These are phyloP conservation scores for Crocidura indochinensis DNA, from an alignment of 2,797 vertebrate species.

Conservation along the genomic window DNA sequence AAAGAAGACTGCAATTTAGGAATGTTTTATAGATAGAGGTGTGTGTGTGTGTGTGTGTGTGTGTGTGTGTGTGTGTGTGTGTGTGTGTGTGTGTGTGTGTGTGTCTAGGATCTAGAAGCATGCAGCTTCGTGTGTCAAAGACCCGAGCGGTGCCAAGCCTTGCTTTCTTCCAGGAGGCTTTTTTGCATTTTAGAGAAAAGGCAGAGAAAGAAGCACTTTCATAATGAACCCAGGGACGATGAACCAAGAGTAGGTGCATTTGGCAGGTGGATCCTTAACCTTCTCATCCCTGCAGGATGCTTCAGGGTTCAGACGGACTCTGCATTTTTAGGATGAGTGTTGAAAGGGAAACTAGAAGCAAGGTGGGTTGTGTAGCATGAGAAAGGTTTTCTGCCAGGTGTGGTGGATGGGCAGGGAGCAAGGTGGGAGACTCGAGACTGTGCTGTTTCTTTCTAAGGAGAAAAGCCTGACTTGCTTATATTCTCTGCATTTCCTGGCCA, in stretches of 20 bases:
- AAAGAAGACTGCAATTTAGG: neutral
- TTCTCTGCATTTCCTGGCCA: slow-evolving; percentile 41
- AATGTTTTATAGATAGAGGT: neutral
- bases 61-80: neutral
- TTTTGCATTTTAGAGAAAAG: slow-evolving; percentile 39
- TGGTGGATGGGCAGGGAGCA: neutral
- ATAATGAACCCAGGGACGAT: slow-evolving; percentile 3
- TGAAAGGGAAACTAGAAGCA: neutral
- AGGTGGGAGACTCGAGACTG: neutral
- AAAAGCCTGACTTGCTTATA: slow-evolving; percentile 37
- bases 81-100: slow-evolving; percentile 15
- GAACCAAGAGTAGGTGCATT: slow-evolving; percentile 56
- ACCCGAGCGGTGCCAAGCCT: neutral
- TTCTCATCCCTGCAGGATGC: neutral
- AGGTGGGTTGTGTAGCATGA: neutral
- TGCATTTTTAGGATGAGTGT: neutral
- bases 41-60: neutral
- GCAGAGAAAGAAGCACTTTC: slow-evolving; percentile 19
- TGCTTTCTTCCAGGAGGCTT: slow-evolving; percentile 61
- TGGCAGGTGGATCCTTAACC: neutral
- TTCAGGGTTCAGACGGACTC: neutral
- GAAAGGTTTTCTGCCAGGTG: slow-evolving; percentile 26
- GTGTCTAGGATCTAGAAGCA: neutral
- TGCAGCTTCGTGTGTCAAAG: slow-evolving; percentile 52
- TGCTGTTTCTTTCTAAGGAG: slow-evolving; percentile 49